phyloP scores from a whole-genome alignment of 2,113 vertebrate species.

The Monopterus albus region DNA sequence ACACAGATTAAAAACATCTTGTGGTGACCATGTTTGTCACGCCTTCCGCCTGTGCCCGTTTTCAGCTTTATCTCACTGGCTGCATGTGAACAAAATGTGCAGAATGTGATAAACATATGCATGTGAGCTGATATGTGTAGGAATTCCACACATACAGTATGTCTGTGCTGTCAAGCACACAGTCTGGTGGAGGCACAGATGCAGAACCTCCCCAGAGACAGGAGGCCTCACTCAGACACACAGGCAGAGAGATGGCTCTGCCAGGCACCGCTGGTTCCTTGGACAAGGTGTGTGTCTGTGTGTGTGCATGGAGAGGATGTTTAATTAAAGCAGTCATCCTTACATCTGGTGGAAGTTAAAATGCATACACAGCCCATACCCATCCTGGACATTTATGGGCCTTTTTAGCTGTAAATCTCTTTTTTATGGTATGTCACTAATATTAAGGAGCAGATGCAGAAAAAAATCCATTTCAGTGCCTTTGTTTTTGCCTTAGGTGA shows the following conservation, averaged over 20 bases:
- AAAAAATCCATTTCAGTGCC: too few relatives aligned
- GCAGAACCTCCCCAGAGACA: conserved; percentile 21
- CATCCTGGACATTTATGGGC: conserved; percentile 4
- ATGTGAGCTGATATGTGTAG: not conserved
- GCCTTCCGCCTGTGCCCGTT: not conserved
- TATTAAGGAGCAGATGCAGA: too few relatives aligned
- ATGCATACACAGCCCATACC: conserved; percentile 14
- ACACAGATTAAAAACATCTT: too few relatives aligned
- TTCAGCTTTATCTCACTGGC: not conserved
- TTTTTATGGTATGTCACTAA: too few relatives aligned
- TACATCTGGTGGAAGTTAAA: conserved; percentile 65
- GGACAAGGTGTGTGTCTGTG: conserved; percentile 41
- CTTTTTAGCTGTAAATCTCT: conserved; percentile 29
- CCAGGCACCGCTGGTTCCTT: conserved; percentile 65
- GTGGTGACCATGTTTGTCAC: too few relatives aligned
- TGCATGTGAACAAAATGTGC: not conserved
- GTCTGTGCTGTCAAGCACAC: not conserved
- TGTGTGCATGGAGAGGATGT: conserved; percentile 26
- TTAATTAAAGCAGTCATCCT: conserved; percentile 21
- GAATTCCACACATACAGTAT: not conserved
- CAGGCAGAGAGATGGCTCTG: conserved; percentile 56
- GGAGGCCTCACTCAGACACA: conserved; percentile 12
- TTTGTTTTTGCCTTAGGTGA: too few relatives aligned
- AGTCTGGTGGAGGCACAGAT: not conserved
- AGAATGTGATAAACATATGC: not conserved